Conservation (phyloP, 2,113 vertebrate genomes). For the Nesogale talazaci region DNA sequence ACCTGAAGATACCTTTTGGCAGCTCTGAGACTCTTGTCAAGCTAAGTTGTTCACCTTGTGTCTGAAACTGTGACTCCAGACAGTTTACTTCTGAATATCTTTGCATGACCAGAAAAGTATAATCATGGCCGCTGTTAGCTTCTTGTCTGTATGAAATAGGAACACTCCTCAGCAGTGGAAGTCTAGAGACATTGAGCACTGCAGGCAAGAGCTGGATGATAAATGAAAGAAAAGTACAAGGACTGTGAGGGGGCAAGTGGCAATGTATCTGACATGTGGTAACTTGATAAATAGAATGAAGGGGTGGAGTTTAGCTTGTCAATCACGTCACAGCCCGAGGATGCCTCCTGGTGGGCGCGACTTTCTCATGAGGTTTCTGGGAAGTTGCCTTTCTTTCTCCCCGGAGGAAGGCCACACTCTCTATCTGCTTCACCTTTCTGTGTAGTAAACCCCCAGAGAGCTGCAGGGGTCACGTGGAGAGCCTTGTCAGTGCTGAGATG, state of each 20-base stretch:
- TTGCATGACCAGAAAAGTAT: neutral
- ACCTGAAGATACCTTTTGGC: conserved; percentile 57
- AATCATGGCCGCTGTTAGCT: accelerated
- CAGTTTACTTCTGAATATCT: neutral
- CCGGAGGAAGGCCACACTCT: too few species aligned
- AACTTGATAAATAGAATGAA: too few species aligned
- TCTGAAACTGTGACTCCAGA: neutral
- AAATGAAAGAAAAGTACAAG: neutral
- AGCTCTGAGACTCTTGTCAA: neutral
- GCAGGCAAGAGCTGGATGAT: neutral
- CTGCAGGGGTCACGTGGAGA: too few species aligned
- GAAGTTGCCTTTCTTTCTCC: too few species aligned
- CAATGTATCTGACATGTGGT: too few species aligned
- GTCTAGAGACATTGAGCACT: neutral
- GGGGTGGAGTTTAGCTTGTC: too few species aligned
- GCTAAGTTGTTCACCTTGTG: conserved; percentile 34
- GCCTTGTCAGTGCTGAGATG: too few species aligned
- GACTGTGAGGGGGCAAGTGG: neutral
- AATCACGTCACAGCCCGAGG: too few species aligned
- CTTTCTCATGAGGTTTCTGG: too few species aligned
- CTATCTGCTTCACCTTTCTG: too few species aligned
- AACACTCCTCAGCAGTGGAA: neutral
- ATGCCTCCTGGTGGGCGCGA: too few species aligned
- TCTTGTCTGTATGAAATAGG: neutral
- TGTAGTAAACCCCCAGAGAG: too few species aligned